Conservation (phyloP, 2,797 vertebrate genomes). For the Chaetodon trifasciatus region DNA sequence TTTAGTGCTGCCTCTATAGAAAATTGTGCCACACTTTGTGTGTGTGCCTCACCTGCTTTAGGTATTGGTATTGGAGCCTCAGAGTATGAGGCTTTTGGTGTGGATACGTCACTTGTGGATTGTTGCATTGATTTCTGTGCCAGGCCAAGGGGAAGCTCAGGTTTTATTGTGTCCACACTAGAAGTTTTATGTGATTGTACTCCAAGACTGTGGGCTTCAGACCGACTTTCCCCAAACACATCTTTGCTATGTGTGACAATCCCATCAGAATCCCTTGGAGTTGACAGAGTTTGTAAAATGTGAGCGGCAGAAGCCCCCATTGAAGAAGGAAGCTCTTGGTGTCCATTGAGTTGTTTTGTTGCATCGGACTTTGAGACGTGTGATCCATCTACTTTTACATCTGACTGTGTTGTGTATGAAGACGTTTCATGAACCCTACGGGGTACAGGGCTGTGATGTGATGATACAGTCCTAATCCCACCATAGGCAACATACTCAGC, state of each 20-base stretch:
- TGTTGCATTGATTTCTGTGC: constrained; percentile 73
- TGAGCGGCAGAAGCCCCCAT: constrained; percentile 40
- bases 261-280: constrained; percentile 25
- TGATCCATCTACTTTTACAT: constrained; percentile 48
- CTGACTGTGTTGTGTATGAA: constrained; percentile 52
- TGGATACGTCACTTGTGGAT: constrained; percentile 71
- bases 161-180: constrained; percentile 64
- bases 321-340: constrained; percentile 34
- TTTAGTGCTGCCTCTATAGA: constrained; percentile 52
- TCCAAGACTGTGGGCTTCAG: constrained; percentile 67
- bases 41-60: constrained; percentile 80
- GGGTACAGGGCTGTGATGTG: constrained; percentile 53
- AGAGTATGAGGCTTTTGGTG: constrained; percentile 74
- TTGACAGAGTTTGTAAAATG: constrained; percentile 28
- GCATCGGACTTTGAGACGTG: constrained; percentile 52
- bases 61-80: constrained; percentile 74
- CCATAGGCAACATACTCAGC: constrained; percentile 81
- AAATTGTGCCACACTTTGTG: constrained; percentile 61
- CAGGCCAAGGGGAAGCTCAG: constrained; percentile 64
- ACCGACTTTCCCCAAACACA: constrained; percentile 52
- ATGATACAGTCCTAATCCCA: constrained; percentile 72
- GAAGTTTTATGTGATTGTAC: constrained; percentile 66
- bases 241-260: constrained; percentile 52
- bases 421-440: constrained; percentile 35
- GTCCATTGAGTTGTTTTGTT: constrained; percentile 59